A percentile compares a stretch with the other conserved stretches of the same genome.
phyloP scores from a whole-genome alignment of 2,797 vertebrate species.

The Paramormyrops hopkinsi region DNA sequence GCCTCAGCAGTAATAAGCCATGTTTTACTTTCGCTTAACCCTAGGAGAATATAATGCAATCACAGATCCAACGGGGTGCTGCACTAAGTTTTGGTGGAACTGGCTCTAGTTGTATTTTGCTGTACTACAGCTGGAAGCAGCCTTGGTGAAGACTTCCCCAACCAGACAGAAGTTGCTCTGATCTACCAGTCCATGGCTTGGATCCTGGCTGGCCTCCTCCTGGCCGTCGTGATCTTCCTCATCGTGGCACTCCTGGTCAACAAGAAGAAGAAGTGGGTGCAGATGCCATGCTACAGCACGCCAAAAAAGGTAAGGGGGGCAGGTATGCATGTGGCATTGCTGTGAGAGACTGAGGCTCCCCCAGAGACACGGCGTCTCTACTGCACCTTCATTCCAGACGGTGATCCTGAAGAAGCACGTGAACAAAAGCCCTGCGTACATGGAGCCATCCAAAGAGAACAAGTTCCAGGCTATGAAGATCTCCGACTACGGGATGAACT shows the following conservation, averaged over 20 bases:
- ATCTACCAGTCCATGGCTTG: constrained; percentile 74
- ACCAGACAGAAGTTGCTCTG: constrained; percentile 62
- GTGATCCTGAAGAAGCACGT: constrained; percentile 73
- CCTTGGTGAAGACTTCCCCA: constrained; percentile 49
- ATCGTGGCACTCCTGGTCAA: constrained; percentile 62
- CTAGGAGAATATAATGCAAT: neutral
- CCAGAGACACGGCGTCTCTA: constrained; percentile 15
- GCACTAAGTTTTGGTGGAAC: neutral
- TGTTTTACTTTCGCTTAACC: neutral
- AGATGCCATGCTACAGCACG: constrained; percentile 73
- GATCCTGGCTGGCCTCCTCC: constrained; percentile 69
- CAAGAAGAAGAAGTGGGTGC: constrained; percentile 72
- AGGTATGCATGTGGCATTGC: neutral
- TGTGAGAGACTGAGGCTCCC: neutral
- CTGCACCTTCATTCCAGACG: constrained; percentile 45
- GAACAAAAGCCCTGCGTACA: constrained; percentile 68
- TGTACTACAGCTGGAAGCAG: constrained; percentile 44
- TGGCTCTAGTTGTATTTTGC: neutral
- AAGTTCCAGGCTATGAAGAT: constrained; percentile 66
- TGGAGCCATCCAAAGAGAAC: constrained; percentile 71
- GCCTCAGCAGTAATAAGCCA: neutral
- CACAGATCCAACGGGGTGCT: neutral
- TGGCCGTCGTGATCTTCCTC: constrained; percentile 68
- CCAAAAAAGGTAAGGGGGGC: constrained; percentile 65
- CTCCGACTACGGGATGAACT: constrained; percentile 59